Percentiles rank a stretch among this genome's conserved stretches.
Evolutionary conservation across 2,797 vertebrate genomes (phyloP).

Genomic region (Eospalax fontanierii): DNA sequence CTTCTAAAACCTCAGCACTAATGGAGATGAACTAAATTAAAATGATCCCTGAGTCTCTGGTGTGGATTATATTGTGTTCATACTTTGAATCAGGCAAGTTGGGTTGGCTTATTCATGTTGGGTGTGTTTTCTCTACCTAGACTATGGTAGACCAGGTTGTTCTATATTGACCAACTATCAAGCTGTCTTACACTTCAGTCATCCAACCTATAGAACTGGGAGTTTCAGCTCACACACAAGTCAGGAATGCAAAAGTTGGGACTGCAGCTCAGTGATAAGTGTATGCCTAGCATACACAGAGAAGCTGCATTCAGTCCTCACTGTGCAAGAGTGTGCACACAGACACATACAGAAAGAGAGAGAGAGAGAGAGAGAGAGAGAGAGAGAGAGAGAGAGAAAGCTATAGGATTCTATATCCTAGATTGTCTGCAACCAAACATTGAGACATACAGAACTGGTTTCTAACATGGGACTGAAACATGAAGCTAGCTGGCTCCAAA

Average conservation of each 20-base stretch:
- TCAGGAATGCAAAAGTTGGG: background rate
- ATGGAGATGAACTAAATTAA: background rate
- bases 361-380: background rate
- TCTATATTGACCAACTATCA: background rate
- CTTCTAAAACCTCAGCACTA: background rate
- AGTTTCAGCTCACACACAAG: background rate
- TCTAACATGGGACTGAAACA: background rate
- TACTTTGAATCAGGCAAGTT: background rate
- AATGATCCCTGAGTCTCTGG: background rate
- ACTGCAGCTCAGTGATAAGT: background rate
- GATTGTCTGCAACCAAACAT: background rate
- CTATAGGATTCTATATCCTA: background rate
- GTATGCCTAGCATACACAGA: background rate
- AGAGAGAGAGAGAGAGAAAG: background rate
- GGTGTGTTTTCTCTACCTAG: background rate
- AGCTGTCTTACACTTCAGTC: background rate
- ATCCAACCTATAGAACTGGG: background rate
- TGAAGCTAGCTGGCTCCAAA: background rate
- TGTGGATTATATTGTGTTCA: background rate
- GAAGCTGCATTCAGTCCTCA: background rate
- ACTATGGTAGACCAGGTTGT: background rate
- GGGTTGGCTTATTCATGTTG: background rate
- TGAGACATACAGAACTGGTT: background rate
- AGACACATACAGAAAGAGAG: background rate
- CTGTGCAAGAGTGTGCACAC: too few relatives aligned